These are phyloP conservation scores for Cynopterus brachyotis DNA, from an alignment of 2,113 vertebrate species.

Conservation along the genomic window DNA sequence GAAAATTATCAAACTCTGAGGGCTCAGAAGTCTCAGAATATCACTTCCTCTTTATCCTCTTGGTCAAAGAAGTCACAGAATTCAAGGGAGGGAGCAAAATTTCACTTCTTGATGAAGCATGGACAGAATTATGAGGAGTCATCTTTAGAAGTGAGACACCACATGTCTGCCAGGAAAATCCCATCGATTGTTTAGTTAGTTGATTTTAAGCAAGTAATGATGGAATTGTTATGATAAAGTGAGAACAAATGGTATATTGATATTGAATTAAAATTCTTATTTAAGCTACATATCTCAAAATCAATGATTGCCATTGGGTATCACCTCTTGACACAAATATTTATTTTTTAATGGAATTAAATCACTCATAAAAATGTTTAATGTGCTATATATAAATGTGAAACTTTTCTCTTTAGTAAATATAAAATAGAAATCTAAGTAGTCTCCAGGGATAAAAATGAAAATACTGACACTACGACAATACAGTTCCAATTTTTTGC, in stretches of 20 bases:
- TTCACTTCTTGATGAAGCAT: accelerated
- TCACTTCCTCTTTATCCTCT: not conserved
- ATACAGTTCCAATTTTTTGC: conserved; percentile 68
- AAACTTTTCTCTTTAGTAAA: conserved; percentile 15
- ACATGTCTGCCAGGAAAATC: not conserved
- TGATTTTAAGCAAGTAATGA: not conserved
- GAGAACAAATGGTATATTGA: not conserved
- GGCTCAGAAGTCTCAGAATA: not conserved
- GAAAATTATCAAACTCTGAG: not conserved
- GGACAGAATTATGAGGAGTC: not conserved
- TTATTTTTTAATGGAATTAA: not conserved
- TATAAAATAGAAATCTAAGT: conserved; percentile 29
- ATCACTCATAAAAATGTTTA: conserved; percentile 2
- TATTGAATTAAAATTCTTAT: not conserved
- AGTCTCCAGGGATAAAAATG: conserved; percentile 59
- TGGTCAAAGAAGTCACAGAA: not conserved
- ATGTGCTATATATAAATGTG: not conserved
- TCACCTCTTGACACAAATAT: not conserved
- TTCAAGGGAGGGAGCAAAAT: not conserved
- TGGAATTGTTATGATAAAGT: not conserved
- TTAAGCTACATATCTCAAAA: not conserved
- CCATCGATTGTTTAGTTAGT: not conserved
- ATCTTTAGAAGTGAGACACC: not conserved
- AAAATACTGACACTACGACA: conserved; percentile 71
- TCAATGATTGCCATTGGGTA: not conserved